Conservation (phyloP, 2,888 invertebrate species). For the Cosmia trapezina region DNA sequence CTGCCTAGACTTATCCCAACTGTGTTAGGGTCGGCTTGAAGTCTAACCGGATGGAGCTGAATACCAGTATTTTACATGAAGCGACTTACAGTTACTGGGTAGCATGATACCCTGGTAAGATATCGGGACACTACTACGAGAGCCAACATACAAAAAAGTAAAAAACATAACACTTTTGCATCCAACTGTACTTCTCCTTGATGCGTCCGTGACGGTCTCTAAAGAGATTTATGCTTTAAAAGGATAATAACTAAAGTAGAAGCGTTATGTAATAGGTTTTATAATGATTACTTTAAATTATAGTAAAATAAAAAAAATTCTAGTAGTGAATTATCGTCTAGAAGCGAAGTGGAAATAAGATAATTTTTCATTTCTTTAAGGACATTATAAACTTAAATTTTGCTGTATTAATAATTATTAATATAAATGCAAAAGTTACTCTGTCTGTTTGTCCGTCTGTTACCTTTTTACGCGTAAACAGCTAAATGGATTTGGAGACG, state of each 20-base stretch:
- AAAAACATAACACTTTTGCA: constrained; percentile 9
- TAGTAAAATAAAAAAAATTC: not conserved
- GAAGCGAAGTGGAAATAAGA: not conserved
- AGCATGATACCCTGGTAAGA: too few species aligned
- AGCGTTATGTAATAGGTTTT: constrained; percentile 44
- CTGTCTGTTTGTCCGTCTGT: too few species aligned
- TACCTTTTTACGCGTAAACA: too few species aligned
- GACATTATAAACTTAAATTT: too few species aligned
- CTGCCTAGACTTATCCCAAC: not conserved
- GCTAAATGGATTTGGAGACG: too few species aligned
- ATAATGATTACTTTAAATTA: constrained; percentile 20
- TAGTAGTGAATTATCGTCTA: not conserved
- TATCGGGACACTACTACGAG: not conserved
- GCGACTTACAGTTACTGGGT: too few species aligned
- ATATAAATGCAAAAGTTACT: too few species aligned
- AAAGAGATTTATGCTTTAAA: constrained; percentile 80
- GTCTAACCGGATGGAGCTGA: too few species aligned
- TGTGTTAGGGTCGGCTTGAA: not conserved
- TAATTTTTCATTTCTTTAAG: not conserved
- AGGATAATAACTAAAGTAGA: constrained; percentile 74
- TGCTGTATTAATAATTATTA: too few species aligned
- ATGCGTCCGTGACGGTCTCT: constrained; percentile 76
- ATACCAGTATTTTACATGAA: not conserved
- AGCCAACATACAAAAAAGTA: not conserved
- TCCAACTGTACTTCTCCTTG: constrained; percentile 63